phyloP scores from a whole-genome alignment of 2,888 invertebrate species.

The Drosophila lutescens region DNA sequence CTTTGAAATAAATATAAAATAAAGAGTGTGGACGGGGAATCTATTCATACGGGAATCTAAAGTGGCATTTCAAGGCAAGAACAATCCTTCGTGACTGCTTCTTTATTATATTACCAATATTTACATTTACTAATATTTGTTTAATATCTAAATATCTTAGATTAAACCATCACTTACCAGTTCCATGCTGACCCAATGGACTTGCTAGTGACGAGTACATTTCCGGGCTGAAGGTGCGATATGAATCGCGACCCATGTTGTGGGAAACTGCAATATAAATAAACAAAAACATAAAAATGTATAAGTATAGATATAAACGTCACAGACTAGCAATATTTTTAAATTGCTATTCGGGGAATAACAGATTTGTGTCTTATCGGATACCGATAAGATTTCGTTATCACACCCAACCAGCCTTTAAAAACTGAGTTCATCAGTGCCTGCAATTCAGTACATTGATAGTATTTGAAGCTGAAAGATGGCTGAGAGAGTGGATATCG shows the following conservation, averaged over 20 bases:
- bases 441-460: slow-evolving; percentile 7
- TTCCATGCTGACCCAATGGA: slow-evolving; percentile 47
- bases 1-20: not conserved
- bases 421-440: not conserved
- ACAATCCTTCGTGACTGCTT: too few relatives aligned
- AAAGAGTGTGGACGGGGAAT: not conserved
- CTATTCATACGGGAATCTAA: too few relatives aligned
- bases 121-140: too few relatives aligned
- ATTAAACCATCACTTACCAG: slow-evolving; percentile 57
- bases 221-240: slow-evolving; percentile 56
- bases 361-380: not conserved
- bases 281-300: not conserved
- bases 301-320: not conserved
- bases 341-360: not conserved
- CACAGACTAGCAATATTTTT: not conserved
- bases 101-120: too few relatives aligned
- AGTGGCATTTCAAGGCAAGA: too few relatives aligned
- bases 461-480: not conserved
- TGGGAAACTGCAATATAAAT: slow-evolving; percentile 53
- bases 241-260: slow-evolving; percentile 54
- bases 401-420: not conserved
- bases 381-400: slow-evolving; percentile 23
- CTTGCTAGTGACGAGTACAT: slow-evolving; percentile 47
- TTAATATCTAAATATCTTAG: too few relatives aligned
- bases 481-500: slow-evolving; percentile 9